phyloP scores from a whole-genome alignment of 2,113 vertebrate genomes.

The Indri indri region DNA sequence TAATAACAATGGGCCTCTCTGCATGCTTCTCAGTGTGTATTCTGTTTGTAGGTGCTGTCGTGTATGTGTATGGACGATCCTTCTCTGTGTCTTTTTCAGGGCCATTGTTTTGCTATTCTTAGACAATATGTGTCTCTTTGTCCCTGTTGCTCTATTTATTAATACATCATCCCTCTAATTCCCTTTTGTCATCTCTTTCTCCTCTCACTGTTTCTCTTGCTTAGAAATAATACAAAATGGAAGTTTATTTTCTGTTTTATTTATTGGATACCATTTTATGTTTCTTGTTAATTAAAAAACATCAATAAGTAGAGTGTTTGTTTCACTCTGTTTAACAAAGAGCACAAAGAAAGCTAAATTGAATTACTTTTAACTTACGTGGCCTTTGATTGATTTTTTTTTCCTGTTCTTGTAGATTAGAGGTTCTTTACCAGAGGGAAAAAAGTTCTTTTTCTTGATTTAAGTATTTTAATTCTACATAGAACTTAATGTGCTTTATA shows the following conservation, averaged over 20 bases:
- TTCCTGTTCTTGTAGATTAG: not conserved
- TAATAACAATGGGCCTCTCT: not conserved
- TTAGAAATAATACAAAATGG: constrained; percentile 4
- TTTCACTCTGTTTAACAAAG: constrained; percentile 46
- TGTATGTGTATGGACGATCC: too few species aligned
- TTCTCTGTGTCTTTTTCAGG: not conserved
- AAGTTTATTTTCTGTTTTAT: constrained; percentile 2
- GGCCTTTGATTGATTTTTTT: not conserved
- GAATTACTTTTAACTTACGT: constrained; percentile 33
- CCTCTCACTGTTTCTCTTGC: not conserved
- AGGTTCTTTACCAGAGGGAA: not conserved
- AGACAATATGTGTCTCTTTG: not conserved
- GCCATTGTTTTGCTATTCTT: too few species aligned
- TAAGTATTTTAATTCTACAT: constrained; percentile 35
- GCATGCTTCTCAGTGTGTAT: not conserved
- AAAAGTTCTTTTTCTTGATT: constrained; percentile 6
- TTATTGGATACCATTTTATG: constrained; percentile 25
- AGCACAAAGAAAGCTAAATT: constrained; percentile 29
- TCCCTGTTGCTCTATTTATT: not conserved
- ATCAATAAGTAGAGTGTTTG: constrained; percentile 15
- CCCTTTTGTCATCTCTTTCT: not conserved
- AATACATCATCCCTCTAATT: not conserved
- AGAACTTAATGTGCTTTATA: constrained; percentile 10
- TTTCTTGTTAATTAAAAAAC: constrained; percentile 32
- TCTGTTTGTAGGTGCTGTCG: not conserved